Evolutionary conservation across 2,113 vertebrate genomes (phyloP).

Genomic region (Emydocephalus ijimae): DNA sequence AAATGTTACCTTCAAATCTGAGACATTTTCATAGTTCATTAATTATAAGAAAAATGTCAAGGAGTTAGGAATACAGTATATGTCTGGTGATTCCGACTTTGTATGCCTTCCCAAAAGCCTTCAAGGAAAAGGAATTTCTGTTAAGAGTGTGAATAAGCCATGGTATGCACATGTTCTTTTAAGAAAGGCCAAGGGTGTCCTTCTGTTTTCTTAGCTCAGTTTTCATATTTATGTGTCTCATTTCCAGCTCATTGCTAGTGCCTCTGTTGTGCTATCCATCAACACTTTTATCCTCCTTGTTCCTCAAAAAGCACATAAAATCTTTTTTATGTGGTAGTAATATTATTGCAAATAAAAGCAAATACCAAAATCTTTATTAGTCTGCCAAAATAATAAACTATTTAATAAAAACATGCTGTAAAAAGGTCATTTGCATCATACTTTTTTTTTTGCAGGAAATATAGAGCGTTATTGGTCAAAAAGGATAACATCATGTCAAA

Average conservation of each 20-base stretch:
- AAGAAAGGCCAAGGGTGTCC: constrained; percentile 95
- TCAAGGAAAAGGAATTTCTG: constrained; percentile 74
- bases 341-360: constrained; percentile 90
- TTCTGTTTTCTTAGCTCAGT: constrained; percentile 86
- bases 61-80: constrained; percentile 31
- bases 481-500: constrained; percentile 76
- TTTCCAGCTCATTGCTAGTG: constrained; percentile 94
- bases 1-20: constrained; percentile 45
- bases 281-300: constrained; percentile 92
- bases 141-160: constrained; percentile 88
- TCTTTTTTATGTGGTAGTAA: constrained; percentile 87
- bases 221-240: constrained; percentile 99
- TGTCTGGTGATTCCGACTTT: constrained; percentile 57
- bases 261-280: constrained; percentile 91
- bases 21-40: constrained; percentile 50
- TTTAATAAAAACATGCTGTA: constrained; percentile 91
- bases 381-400: constrained; percentile 90
- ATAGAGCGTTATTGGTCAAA: constrained; percentile 79
- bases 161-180: constrained; percentile 86
- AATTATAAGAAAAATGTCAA: constrained; percentile 57
- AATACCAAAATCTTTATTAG: constrained; percentile 93
- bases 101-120: constrained; percentile 54
- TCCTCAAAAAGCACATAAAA: constrained; percentile 94
- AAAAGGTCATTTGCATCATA: constrained; percentile 90
- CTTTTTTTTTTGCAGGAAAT: constrained; percentile 77